phyloP scores from a whole-genome alignment of 1,140 invertebrate genomes.

The Delia radicum region DNA sequence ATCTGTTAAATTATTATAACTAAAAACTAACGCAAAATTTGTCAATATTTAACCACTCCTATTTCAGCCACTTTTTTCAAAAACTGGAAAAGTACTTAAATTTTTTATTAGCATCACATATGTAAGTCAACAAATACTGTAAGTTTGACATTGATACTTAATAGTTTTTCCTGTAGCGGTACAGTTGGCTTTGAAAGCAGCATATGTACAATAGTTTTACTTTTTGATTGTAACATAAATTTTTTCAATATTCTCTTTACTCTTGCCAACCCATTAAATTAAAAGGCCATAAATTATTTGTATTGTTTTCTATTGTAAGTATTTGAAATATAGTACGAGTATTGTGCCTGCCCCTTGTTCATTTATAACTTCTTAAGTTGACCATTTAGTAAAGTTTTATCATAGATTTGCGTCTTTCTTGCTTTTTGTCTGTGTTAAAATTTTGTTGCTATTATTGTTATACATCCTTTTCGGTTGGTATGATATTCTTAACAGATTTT shows the following conservation, averaged over 20 bases:
- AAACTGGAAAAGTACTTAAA: too few species aligned
- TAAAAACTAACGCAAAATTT: too few species aligned
- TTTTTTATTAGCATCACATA: too few species aligned
- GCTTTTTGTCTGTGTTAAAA: neutral
- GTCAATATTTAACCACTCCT: too few species aligned
- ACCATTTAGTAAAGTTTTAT: neutral
- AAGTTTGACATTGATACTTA: neutral
- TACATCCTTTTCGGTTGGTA: neutral
- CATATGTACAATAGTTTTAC: neutral
- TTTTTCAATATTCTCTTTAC: neutral
- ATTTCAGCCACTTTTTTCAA: too few species aligned
- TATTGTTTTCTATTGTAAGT: conserved; percentile 17
- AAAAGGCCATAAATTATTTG: conserved; percentile 52
- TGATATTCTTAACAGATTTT: neutral
- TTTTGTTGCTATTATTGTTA: neutral
- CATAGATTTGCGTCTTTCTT: neutral
- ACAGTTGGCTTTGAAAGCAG: neutral
- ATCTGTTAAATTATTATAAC: too few species aligned
- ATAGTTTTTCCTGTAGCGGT: too few species aligned
- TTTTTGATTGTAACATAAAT: neutral
- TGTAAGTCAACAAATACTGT: too few species aligned
- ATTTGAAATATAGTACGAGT: neutral
- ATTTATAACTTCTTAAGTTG: neutral
- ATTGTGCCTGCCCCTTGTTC: neutral
- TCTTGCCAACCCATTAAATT: conserved; percentile 50